Conservation (phyloP, 92 coral and sea anemone genomes). For the Palythoa caribaeorum region DNA sequence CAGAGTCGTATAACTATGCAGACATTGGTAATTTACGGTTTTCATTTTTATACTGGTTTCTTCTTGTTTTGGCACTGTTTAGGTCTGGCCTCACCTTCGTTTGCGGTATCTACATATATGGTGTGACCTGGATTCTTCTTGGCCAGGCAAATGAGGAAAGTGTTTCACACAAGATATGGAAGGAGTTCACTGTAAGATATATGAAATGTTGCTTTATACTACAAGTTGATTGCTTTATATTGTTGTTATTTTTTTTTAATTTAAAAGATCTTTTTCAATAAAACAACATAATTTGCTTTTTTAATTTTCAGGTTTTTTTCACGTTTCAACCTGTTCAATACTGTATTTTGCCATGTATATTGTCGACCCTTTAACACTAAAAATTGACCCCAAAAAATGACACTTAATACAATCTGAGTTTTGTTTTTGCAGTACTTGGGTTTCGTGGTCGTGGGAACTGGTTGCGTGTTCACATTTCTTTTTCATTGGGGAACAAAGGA, state of each 20-base stretch:
- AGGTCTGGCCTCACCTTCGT: conserved; percentile 80
- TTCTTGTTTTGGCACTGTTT: not conserved
- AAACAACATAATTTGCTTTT: no score
- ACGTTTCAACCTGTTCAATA: no score
- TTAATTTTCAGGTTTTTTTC: no score
- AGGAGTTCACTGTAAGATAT: conserved; percentile 72
- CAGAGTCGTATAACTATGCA: no score
- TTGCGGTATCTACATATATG: conserved; percentile 77
- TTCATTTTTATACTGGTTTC: no score
- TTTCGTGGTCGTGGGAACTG: conserved; percentile 72
- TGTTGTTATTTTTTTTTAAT: no score
- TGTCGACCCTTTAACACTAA: not conserved
- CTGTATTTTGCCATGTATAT: no score
- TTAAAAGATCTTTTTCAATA: no score
- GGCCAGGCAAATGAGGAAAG: conserved; percentile 72
- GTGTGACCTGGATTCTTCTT: conserved; percentile 80
- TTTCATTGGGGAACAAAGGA: conserved; percentile 88
- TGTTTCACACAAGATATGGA: conserved; percentile 61
- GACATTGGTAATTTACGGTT: no score
- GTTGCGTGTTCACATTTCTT: conserved; percentile 67
- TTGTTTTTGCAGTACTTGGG: conserved; percentile 66
- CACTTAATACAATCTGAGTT: not conserved
- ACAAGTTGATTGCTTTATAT: no score
- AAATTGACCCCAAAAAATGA: not conserved
- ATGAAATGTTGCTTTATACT: no score